Evolutionary conservation across 1,140 invertebrate species (phyloP).

Genomic region (Bombus terrestris): DNA sequence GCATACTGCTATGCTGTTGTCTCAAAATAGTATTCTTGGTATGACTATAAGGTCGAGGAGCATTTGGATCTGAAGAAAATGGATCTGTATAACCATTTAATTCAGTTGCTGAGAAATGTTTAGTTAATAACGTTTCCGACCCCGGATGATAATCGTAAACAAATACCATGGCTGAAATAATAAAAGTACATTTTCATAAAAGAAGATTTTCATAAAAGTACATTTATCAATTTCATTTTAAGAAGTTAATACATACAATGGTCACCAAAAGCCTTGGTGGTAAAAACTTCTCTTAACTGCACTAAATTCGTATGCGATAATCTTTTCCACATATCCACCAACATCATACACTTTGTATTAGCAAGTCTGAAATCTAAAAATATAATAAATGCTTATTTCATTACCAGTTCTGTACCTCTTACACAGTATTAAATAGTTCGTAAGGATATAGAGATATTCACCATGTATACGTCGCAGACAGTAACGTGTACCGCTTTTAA

Average conservation of each 20-base stretch:
- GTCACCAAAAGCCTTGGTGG: constrained; percentile 97
- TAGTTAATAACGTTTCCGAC: constrained; percentile 92
- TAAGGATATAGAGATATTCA: constrained; percentile 71
- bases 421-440: background rate
- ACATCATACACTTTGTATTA: constrained; percentile 92
- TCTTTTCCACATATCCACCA: constrained; percentile 97
- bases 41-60: constrained; percentile 91
- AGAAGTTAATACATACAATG: constrained; percentile 88
- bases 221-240: background rate
- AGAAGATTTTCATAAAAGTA: background rate
- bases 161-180: constrained; percentile 93
- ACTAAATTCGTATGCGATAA: constrained; percentile 96
- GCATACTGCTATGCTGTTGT: constrained; percentile 87
- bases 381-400: constrained; percentile 44
- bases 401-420: background rate
- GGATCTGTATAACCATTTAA: constrained; percentile 90
- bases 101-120: constrained; percentile 90
- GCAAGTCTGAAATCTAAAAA: constrained; percentile 88
- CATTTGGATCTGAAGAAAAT: constrained; percentile 91
- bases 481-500: constrained; percentile 92
- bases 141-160: constrained; percentile 98
- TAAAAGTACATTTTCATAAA: constrained; percentile 28
- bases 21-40: constrained; percentile 90
- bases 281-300: constrained; percentile 95
- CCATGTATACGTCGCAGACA: constrained; percentile 95